These are phyloP conservation scores for Lophura swinhoii DNA, from an alignment of 2,797 vertebrate species.

Conservation along the genomic window DNA sequence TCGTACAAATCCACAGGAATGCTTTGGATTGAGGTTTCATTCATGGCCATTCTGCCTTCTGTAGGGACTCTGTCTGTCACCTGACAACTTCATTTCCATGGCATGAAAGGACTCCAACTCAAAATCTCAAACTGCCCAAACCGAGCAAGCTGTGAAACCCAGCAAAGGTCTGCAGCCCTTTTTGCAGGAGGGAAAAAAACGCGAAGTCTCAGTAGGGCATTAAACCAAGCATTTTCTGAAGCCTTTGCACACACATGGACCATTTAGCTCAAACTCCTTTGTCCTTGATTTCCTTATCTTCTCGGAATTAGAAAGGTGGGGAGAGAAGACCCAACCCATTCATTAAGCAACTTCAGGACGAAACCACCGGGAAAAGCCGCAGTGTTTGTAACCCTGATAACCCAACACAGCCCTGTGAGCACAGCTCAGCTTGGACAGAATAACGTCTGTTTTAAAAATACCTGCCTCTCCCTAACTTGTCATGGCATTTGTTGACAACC, in stretches of 20 bases:
- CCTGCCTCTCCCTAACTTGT: slow-evolving; percentile 57
- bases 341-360: not conserved
- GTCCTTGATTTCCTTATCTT: not conserved
- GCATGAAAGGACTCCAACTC: not conserved
- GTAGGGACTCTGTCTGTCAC: not conserved
- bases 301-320: not conserved
- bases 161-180: not conserved
- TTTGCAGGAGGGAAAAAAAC: not conserved
- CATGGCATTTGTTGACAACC: slow-evolving; percentile 75
- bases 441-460: slow-evolving; percentile 69
- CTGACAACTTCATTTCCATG: not conserved
- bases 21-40: not conserved
- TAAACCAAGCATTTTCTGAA: not conserved
- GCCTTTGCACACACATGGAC: not conserved
- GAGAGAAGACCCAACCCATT: not conserved
- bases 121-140: not conserved
- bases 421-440: slow-evolving; percentile 48
- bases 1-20: not conserved
- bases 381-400: slow-evolving; percentile 64
- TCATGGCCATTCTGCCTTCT: not conserved
- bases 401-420: slow-evolving; percentile 5
- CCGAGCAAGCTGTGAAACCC: not conserved
- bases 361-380: slow-evolving; percentile 10
- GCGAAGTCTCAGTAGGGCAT: not conserved
- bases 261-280: not conserved